These are phyloP conservation scores for Atractosteus spatula DNA, from an alignment of 2,113 vertebrate genomes.

Conservation along the genomic window DNA sequence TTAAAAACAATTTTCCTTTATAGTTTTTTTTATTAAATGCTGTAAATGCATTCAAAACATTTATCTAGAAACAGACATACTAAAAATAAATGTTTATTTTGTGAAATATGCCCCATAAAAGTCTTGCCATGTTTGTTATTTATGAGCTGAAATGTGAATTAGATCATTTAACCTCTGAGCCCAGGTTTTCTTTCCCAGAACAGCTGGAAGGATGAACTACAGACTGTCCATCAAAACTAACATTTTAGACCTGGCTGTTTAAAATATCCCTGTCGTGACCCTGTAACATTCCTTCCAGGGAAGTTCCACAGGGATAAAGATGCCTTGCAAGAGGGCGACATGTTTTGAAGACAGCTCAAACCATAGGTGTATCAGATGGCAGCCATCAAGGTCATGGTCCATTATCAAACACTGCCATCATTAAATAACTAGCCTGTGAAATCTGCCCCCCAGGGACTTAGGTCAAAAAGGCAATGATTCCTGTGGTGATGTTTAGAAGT, in stretches of 20 bases:
- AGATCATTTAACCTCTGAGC: slow-evolving; percentile 20
- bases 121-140: background rate
- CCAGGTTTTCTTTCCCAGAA: slow-evolving; percentile 33
- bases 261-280: slow-evolving; percentile 60
- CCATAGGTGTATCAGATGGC: slow-evolving; percentile 49
- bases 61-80: slow-evolving; percentile 4
- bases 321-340: slow-evolving; percentile 14
- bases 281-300: slow-evolving; percentile 42
- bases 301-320: slow-evolving; percentile 41
- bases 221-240: slow-evolving; percentile 51
- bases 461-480: slow-evolving; percentile 22
- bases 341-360: slow-evolving; percentile 28
- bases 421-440: slow-evolving; percentile 25
- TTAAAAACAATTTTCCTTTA: background rate
- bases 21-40: background rate
- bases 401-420: slow-evolving; percentile 37
- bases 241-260: slow-evolving; percentile 48
- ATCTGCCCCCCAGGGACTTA: slow-evolving; percentile 22
- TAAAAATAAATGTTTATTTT: slow-evolving; percentile 3
- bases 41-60: background rate
- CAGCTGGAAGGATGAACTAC: slow-evolving; percentile 51
- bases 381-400: slow-evolving; percentile 31
- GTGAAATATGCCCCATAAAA: background rate
- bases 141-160: slow-evolving; percentile 8
- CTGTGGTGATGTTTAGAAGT: slow-evolving; percentile 11